phyloP scores from a whole-genome alignment of 2,797 vertebrate species.

The Lutjanus campechanus region DNA sequence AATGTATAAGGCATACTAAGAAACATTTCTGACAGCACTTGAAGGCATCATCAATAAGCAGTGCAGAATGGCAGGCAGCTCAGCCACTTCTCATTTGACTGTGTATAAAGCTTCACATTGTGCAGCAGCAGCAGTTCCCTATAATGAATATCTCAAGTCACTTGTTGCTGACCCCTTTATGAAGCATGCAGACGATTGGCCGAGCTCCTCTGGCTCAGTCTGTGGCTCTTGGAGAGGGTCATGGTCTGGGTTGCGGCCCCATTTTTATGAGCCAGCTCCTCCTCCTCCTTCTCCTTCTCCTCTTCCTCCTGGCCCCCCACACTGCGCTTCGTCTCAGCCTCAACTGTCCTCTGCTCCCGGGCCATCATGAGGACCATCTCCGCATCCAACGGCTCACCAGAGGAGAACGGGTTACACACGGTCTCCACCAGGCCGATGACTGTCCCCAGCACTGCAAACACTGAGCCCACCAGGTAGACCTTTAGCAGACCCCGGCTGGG shows the following conservation, averaged over 20 bases:
- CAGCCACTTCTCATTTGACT: not conserved
- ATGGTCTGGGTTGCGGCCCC: not conserved
- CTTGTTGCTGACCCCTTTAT: constrained; percentile 50
- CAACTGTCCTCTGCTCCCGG: constrained; percentile 14
- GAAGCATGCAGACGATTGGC: constrained; percentile 87
- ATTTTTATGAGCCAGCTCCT: not conserved
- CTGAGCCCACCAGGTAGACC: constrained; percentile 90
- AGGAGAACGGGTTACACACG: constrained; percentile 86
- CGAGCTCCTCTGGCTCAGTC: constrained; percentile 61
- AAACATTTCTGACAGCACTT: not conserved
- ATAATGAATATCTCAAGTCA: constrained; percentile 45
- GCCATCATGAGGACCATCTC: constrained; percentile 62
- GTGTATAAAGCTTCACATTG: constrained; percentile 20
- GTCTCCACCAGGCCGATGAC: constrained; percentile 88
- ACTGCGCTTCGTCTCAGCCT: constrained; percentile 21
- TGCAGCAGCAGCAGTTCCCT: constrained; percentile 18
- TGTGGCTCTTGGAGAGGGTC: constrained; percentile 52
- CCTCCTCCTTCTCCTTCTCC: constrained; percentile 22
- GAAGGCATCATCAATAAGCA: constrained; percentile 12
- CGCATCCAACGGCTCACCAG: constrained; percentile 66
- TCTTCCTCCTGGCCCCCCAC: constrained; percentile 31
- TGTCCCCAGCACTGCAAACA: constrained; percentile 87
- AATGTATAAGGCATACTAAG: not conserved
- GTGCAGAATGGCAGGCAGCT: constrained; percentile 7
- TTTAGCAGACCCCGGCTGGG: constrained; percentile 86